Evolutionary conservation across 92 coral and sea anemone genomes (phyloP), one percentile per base, ranked within the genome.

Genomic region (Anthopleura xanthogrammica): DNA sequence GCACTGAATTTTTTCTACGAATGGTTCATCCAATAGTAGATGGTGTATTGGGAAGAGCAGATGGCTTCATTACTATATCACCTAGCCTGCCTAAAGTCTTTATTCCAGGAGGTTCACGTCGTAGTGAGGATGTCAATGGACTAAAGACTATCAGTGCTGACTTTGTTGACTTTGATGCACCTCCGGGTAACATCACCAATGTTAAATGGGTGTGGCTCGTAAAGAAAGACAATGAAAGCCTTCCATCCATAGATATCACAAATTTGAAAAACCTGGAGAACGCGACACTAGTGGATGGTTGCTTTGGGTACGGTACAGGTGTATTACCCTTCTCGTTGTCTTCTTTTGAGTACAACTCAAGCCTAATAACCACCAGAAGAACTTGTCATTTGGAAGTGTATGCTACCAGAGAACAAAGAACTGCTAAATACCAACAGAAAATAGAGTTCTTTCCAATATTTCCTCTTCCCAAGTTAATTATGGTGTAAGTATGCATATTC

Each of bases 91-190:
- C 91, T n/a, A 75, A 81, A 23, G 90, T 89, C 29, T 12, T 6
- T 10, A 83, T 93, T 58, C 80, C 17, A 2, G 92, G 94, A 52
- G 97, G 97, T 2, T 50, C 57, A 83, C 76, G 74, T 40, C 89
- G 94, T 52, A 90, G 85, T 16, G 94, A 82, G 12, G 91, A 89
- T n/a, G 82, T 76, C 68, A 60, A 14, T 58, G 86, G 86, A 54
- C 7, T 7, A 20, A 74, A 83, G 68, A 72, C 48, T 23, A 56
- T 90, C 42, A n/a, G 60, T 10, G 84, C 77, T 12, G 41, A 46
- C 5, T 24, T 81, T n/a, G 19, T 81, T 52, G 97, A 93, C 78
- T 81, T 88, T 9, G 94, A 86, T 86, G 64, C 85, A 40, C 88
- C 66, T 5, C 86, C 81, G 19, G 89, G 88, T 60, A 57, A 72